Evolutionary conservation across 2,113 vertebrate genomes (phyloP), one percentile per base, ranked within the genome.

Genomic region (Phyllostomus discolor): DNA sequence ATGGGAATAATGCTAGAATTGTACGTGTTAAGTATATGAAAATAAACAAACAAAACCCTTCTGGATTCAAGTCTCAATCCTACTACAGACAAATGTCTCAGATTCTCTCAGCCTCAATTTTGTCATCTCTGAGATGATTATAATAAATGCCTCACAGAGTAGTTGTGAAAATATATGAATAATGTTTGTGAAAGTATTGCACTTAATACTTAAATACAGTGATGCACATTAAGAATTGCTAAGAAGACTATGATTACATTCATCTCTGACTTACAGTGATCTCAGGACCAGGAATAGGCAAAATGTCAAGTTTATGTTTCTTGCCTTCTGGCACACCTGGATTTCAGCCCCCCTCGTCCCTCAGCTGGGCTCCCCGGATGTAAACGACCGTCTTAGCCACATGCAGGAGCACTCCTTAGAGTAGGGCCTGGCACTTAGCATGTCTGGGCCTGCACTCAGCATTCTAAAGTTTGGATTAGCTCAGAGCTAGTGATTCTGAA

Each of bases 241-340:
- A 84, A 54, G 41, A 50, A 82, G 17, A 57, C 5, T 41, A 54
- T 43, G 15, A 88, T 82, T 75, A 46, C 4, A 89, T 62, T 79
- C 43, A 75, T 48, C 46, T 41, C 7, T 66, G 20, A 78, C 43
- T 73, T 88, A 50, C 69, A 88, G 41, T 62, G 4, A 52, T 59
- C 88, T 76, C 50, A 67, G 48, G 4, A 17, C 2, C 28, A 88
- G 64, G 78, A 52, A 35, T 26, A 31, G 22, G 31, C 14, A 81
- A 90, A 92, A 93, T 70, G n/a, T 86, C 90, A 85, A 73, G 31
- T 64, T 89, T 73, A 57, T 64, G 24, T 78, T 91, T 86, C 31
- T 70, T 31, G 52, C 7, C 41, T 59, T 38, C 12, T 41, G 15
- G 33, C 81, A 81, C 62, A 66, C 14, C 31, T 86, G 43, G 33